Evolutionary conservation across 2,113 vertebrate genomes (phyloP), one percentile per base, ranked within the genome.

Genomic region (Callionymus lyra): DNA sequence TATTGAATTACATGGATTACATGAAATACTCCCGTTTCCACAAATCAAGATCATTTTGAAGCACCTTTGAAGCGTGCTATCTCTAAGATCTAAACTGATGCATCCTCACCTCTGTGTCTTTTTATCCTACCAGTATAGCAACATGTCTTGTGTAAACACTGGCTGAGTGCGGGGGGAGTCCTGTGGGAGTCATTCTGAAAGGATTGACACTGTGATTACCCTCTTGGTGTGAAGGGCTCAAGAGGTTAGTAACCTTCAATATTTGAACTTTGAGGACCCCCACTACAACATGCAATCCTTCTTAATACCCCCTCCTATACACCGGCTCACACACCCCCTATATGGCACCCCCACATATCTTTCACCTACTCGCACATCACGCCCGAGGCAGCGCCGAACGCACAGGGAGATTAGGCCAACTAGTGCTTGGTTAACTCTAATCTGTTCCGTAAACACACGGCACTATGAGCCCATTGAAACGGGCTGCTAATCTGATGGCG

Each of bases 391-490:
- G 56, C 54, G 66, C 59, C 62, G 72, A 69, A 44, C 70, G 63
- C 51, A 57, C 42, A 56, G 46, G 49, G 54, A 80, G 79, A 76
- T 78, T 78, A 80, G 51, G 44, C 44, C 54, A 34, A 59, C 68
- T 69, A 76, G 73, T 55, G 61, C 44, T 50, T 38, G 41, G 74
- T 60, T 71, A 79, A 61, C 9, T 40, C 56, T 81, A 81, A 86
- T 81, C 81, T 82, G 54, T 62, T 83, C 65, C 60, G 70, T 79
- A 84, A 85, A 85, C 79, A 84, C 54, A 21, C 44, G 57, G 59
- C 65, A 53, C 56, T 61, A 55, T 63, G 67, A 76, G 70, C 38
- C 59, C 53, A 62, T 35, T 69, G 57, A 71, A 70, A 63, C 34
- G 19, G 55, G 41, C 43, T 17, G 31, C 53, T 56, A 45, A 36